These are phyloP conservation scores for Bugulina stolonifera DNA, from an alignment of 2,888 invertebrate species.

Conservation along the genomic window DNA sequence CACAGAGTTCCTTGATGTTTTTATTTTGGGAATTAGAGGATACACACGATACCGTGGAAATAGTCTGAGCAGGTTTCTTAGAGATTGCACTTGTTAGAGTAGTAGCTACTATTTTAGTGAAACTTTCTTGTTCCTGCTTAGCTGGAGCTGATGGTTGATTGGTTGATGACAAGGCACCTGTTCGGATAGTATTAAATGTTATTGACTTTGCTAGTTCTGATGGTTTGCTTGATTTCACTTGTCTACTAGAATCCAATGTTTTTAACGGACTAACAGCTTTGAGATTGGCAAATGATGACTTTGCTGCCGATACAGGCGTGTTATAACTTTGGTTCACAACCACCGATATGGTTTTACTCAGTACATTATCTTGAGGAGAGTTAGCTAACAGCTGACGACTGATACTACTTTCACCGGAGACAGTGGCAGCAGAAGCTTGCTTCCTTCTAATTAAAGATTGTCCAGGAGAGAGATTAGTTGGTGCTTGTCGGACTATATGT, in stretches of 20 bases:
- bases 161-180: not conserved
- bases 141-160: not conserved
- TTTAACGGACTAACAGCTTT: not conserved
- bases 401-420: not conserved
- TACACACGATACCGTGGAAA: not conserved
- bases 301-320: not conserved
- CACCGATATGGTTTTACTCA: not conserved
- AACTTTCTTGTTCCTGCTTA: not conserved
- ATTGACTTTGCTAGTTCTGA: not conserved
- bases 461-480: not conserved
- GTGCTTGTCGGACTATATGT: not conserved
- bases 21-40: too few relatives aligned
- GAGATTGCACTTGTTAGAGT: not conserved
- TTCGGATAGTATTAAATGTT: not conserved
- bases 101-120: not conserved
- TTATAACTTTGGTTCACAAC: not conserved
- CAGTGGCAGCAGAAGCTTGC: not conserved
- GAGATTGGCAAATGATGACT: not conserved
- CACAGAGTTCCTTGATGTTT: too few relatives aligned
- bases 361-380: not conserved
- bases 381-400: not conserved
- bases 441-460: slow-evolving; percentile 16
- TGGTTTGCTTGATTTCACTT: not conserved
- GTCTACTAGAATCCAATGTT: not conserved
- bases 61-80: not conserved